These are phyloP conservation scores for Xestobium rufovillosum DNA, from an alignment of 2,888 invertebrate species.

Conservation along the genomic window DNA sequence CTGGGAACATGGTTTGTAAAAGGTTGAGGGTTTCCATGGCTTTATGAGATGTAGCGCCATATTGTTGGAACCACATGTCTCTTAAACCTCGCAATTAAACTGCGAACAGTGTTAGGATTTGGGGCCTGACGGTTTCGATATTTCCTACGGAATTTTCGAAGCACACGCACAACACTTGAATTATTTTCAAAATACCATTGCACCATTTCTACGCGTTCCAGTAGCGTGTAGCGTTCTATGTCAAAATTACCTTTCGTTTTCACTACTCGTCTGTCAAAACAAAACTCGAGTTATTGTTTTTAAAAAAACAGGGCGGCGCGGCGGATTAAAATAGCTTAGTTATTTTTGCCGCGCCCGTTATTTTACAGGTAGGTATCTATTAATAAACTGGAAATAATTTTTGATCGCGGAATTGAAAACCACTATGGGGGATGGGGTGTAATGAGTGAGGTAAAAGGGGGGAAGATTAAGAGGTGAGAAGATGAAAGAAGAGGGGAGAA, in stretches of 20 bases:
- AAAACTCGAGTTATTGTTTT: neutral
- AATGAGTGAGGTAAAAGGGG: too few relatives aligned
- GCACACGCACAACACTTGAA: constrained; percentile 2
- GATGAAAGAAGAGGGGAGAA: too few relatives aligned
- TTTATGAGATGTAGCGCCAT: too few relatives aligned
- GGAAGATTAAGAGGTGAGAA: too few relatives aligned
- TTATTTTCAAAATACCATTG: constrained; percentile 1
- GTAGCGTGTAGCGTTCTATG: neutral
- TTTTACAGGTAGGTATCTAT: too few relatives aligned
- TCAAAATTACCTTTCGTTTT: neutral
- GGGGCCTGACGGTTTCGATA: neutral
- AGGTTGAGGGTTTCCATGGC: too few relatives aligned
- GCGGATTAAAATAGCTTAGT: constrained; percentile 1
- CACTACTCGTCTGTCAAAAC: constrained; percentile 2
- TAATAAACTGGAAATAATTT: too few relatives aligned
- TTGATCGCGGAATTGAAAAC: too few relatives aligned
- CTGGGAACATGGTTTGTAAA: too few relatives aligned
- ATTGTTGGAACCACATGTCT: too few relatives aligned
- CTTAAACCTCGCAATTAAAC: constrained; percentile 2
- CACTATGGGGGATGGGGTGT: too few relatives aligned
- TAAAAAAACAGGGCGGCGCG: neutral
- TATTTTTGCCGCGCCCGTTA: constrained; percentile 2
- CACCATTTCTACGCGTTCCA: neutral
- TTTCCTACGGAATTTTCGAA: neutral
- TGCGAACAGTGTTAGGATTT: neutral